phyloP scores from a whole-genome alignment of 2,113 vertebrate genomes.

The Elanoides forficatus region DNA sequence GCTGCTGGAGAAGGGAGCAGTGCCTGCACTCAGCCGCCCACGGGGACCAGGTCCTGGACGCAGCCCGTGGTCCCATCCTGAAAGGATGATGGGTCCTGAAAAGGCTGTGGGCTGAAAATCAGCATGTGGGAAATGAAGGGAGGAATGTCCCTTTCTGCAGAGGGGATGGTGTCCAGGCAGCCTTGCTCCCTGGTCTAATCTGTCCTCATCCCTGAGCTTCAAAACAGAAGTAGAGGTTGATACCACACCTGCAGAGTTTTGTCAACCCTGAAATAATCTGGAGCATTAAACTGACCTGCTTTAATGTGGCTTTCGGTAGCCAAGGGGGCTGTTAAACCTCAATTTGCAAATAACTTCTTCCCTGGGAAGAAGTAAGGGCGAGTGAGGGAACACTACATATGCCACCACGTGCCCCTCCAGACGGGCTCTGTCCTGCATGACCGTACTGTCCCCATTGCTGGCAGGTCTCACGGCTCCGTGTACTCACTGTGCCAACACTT shows the following conservation, averaged over 20 bases:
- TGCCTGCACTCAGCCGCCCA: rapidly evolving
- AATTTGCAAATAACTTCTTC: not conserved
- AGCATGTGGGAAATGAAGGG: not conserved
- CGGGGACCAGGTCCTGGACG: too few relatives aligned
- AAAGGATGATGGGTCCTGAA: not conserved
- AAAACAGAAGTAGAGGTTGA: not conserved
- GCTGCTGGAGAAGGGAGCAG: not conserved
- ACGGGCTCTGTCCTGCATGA: rapidly evolving
- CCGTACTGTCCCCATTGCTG: rapidly evolving
- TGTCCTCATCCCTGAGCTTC: not conserved
- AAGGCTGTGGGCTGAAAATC: not conserved
- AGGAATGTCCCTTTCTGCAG: not conserved
- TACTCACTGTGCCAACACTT: not conserved
- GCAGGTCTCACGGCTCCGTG: rapidly evolving
- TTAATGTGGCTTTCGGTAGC: not conserved
- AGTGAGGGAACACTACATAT: rapidly evolving
- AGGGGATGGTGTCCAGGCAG: not conserved
- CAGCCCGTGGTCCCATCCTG: not conserved
- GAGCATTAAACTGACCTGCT: not conserved
- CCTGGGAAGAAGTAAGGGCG: not conserved
- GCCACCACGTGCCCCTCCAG: rapidly evolving
- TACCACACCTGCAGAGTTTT: not conserved
- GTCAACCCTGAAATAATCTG: not conserved
- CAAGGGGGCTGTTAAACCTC: not conserved
- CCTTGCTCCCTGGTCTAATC: not conserved